Base-by-base conservation (phyloP, 2,113 vertebrate species). In the Morone saxatilis region DNA sequence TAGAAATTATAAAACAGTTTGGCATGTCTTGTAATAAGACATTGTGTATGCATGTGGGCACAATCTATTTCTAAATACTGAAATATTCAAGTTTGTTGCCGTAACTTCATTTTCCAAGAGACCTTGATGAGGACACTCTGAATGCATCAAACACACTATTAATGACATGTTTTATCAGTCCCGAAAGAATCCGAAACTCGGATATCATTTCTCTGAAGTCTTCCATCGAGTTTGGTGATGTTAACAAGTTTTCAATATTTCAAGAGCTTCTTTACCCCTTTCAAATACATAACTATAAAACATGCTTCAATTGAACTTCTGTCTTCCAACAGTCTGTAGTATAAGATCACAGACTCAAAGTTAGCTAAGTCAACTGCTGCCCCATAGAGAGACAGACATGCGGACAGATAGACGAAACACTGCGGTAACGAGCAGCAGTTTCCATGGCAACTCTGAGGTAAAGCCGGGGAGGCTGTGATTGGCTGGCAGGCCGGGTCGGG, bases 391-490 rank as follows among this genome's bases (percentile, higher is more conserved):
- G 54, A 81, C 79, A 78, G 54, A 81, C 62, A 69, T 22, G 85
- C 45, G 76, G 72, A 90, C 60, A 78, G 83, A 91, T 65, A 67
- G 84, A 87, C 69, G 47, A 81, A 91, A 92, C 78, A 86, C 84
- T 83, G 87, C 88, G 57, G 86, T 90, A 91, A 89, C 76, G 66
- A 91, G 90, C 82, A 88, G 91, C 92, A 89, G 94, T 95, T 95
- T 92, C 94, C 93, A 95, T 95, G 88, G 94, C 83, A 95, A 95
- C 93, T 90, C 91, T 83, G 87, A 88, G 85, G 87, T 56, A 93
- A 88, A 94, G 92, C 90, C 70, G 48, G 80, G 80, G 84, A 74
- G 76, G 83, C 74, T 81, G 83, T 17, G 71, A 91, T 89, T 90
- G 84, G 92, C 84, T 86, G 89, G 74, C 81, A 59, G 71, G 88